Evolutionary conservation across 2,113 vertebrate genomes (phyloP).

Genomic region (Eulemur macaco): DNA sequence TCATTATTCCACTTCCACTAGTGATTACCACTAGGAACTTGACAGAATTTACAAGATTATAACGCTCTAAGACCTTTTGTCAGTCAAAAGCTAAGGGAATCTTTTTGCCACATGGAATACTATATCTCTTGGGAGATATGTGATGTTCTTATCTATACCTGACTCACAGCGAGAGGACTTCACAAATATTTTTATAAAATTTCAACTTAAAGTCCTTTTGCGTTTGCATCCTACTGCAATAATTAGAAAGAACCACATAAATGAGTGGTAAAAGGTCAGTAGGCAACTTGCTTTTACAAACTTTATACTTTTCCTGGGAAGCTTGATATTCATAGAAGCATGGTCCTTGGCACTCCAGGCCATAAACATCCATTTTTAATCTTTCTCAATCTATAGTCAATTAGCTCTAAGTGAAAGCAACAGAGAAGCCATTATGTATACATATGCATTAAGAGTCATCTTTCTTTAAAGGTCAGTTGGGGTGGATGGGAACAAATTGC

Average conservation of each 20-base stretch:
- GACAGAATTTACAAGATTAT: neutral
- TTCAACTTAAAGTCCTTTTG: neutral
- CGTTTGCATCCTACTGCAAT: neutral
- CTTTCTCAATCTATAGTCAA: constrained; percentile 40
- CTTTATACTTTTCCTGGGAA: neutral
- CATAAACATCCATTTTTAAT: neutral
- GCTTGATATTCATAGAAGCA: neutral
- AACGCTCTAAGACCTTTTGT: neutral
- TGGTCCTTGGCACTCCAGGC: neutral
- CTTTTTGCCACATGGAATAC: neutral
- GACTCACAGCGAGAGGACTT: neutral
- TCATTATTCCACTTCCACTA: neutral
- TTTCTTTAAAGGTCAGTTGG: constrained; percentile 40
- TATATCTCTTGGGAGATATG: neutral
- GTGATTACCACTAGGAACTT: neutral
- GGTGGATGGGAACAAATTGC: neutral
- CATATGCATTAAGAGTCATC: constrained; percentile 32
- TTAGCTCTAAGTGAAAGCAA: constrained; percentile 52
- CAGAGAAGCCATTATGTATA: constrained; percentile 50
- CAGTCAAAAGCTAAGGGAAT: neutral
- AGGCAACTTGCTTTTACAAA: neutral
- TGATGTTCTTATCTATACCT: neutral
- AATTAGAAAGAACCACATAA: neutral
- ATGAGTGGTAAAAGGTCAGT: neutral
- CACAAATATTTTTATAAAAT: neutral